phyloP scores from a whole-genome alignment of 2,888 invertebrate genomes.

The Nemapogon koenigi region DNA sequence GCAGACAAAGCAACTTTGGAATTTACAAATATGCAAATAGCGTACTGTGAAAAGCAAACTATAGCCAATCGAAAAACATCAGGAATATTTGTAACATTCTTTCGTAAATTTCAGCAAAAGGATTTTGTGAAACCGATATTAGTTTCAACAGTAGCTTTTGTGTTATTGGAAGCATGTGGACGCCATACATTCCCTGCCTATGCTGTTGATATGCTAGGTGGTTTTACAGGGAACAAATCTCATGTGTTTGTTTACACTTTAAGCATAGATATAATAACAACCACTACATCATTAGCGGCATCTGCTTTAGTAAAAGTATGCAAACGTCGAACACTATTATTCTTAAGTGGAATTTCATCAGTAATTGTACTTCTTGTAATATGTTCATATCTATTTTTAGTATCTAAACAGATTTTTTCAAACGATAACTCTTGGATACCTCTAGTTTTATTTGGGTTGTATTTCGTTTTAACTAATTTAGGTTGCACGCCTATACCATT shows the following conservation, averaged over 20 bases:
- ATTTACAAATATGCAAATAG: conserved; percentile 3
- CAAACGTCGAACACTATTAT: conserved; percentile 31
- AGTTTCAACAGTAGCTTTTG: conserved; percentile 24
- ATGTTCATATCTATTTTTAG: conserved; percentile 28
- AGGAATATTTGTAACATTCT: conserved; percentile 5
- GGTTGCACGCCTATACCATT: conserved; percentile 26
- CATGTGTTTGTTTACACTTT: conserved; percentile 22
- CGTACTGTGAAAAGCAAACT: neutral
- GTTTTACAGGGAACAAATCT: conserved; percentile 3
- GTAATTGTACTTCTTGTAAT: conserved; percentile 22
- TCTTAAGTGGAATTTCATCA: conserved; percentile 29
- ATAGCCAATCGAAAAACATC: neutral
- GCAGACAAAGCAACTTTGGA: conserved; percentile 1
- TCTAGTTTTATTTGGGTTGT: conserved; percentile 26
- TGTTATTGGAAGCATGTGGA: conserved; percentile 8
- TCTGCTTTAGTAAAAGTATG: conserved; percentile 28
- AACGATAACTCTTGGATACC: conserved; percentile 26
- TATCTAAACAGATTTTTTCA: conserved; percentile 21
- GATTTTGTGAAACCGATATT: conserved; percentile 34
- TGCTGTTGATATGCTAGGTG: conserved; percentile 6
- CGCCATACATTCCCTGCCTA: conserved; percentile 8
- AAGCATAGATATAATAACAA: conserved; percentile 31
- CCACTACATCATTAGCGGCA: conserved; percentile 24
- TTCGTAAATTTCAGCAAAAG: conserved; percentile 27
- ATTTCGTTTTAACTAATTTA: conserved; percentile 34